These are phyloP conservation scores for Limnephilus lunatus DNA, from an alignment of 2,888 invertebrate genomes.

Conservation along the genomic window DNA sequence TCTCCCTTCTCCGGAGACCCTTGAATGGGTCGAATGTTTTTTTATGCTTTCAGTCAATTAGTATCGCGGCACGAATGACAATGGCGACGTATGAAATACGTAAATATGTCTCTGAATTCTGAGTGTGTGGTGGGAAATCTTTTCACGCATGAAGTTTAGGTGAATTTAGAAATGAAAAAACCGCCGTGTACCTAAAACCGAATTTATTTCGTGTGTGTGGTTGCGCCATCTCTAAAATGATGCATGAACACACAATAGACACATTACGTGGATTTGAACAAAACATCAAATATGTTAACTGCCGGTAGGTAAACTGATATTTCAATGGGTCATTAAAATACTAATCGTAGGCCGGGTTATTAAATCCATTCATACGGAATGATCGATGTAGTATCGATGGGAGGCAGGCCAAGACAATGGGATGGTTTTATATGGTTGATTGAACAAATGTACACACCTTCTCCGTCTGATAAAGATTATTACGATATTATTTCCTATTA, in stretches of 20 bases:
- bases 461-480: not conserved
- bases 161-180: conserved; percentile 9
- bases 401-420: conserved; percentile 27
- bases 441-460: conserved; percentile 20
- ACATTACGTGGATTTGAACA: conserved; percentile 5
- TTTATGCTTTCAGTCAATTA: conserved; percentile 40
- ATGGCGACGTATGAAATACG: conserved; percentile 1
- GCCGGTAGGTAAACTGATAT: not conserved
- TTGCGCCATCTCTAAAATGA: conserved; percentile 10
- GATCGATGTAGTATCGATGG: conserved; percentile 17
- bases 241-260: conserved; percentile 18
- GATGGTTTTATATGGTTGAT: conserved; percentile 26
- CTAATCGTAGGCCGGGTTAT: conserved; percentile 22
- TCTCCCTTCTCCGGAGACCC: conserved; percentile 13
- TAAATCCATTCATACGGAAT: conserved; percentile 20
- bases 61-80: conserved; percentile 28
- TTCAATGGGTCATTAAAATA: conserved; percentile 38
- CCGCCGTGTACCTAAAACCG: not conserved
- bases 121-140: conserved; percentile 16
- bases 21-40: conserved; percentile 34
- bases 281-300: conserved; percentile 21
- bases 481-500: not conserved
- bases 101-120: not conserved
- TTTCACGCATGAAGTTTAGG: not conserved
- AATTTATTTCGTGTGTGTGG: not conserved